Evolutionary conservation across 2,797 vertebrate species (phyloP).

Genomic region (Chelonia mydas): DNA sequence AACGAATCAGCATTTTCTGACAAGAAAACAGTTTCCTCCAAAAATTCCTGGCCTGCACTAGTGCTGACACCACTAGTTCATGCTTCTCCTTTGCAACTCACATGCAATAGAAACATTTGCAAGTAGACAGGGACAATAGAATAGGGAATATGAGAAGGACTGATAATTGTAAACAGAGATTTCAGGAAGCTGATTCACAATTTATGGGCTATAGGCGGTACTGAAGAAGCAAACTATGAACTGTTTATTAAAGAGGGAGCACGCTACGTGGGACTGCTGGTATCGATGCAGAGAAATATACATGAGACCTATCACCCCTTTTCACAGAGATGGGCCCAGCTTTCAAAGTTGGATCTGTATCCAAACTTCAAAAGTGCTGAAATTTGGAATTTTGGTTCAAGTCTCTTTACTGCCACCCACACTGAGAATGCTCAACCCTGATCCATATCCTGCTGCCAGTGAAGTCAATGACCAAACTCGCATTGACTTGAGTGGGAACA

Average conservation of each 20-base stretch:
- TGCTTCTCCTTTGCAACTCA: slow-evolving; percentile 60
- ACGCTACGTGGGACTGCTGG: neutral
- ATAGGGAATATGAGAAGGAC: slow-evolving; percentile 40
- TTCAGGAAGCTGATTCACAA: neutral
- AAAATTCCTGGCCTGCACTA: neutral
- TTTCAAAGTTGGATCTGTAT: neutral
- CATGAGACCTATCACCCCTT: neutral
- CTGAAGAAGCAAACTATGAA: neutral
- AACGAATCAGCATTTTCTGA: neutral
- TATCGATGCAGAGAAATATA: neutral
- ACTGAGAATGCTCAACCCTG: accelerated
- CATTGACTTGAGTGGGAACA: neutral
- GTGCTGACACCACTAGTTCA: slow-evolving; percentile 43
- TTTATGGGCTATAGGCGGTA: neutral
- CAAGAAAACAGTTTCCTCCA: neutral
- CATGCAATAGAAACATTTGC: slow-evolving; percentile 10
- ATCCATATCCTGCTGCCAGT: neutral
- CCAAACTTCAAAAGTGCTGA: neutral
- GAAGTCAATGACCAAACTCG: neutral
- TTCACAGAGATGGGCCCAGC: neutral
- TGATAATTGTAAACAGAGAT: slow-evolving; percentile 20
- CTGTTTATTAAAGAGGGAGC: neutral
- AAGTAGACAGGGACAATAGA: slow-evolving; percentile 26
- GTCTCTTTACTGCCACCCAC: neutral
- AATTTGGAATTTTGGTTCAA: neutral